Evolutionary conservation across 2,113 vertebrate genomes (phyloP).

Genomic region (Rhinolophus ferrumequinum): DNA sequence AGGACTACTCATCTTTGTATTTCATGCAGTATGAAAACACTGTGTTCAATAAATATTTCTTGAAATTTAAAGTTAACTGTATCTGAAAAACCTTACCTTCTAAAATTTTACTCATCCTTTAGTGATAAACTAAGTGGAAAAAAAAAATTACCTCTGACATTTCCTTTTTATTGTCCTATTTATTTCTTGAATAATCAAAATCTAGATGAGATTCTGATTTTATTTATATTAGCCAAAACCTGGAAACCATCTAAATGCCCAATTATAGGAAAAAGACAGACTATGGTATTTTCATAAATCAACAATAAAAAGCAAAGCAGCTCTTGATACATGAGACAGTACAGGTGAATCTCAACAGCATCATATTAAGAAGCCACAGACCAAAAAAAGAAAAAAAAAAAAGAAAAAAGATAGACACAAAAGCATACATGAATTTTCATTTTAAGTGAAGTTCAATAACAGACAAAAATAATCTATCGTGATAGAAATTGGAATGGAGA

Average conservation of each 20-base stretch:
- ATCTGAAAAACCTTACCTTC: background rate
- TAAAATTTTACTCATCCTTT: conserved; percentile 7
- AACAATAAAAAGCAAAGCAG: background rate
- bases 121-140: background rate
- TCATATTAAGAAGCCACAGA: background rate
- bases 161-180: background rate
- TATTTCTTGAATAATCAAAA: conserved; percentile 38
- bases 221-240: background rate
- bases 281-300: background rate
- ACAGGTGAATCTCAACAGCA: background rate
- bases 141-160: background rate
- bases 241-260: background rate
- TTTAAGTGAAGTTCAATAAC: background rate
- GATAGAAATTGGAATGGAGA: background rate
- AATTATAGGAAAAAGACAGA: background rate
- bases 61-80: background rate
- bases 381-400: no score
- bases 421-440: background rate
- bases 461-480: background rate
- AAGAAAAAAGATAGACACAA: background rate
- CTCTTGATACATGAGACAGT: background rate
- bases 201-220: background rate
- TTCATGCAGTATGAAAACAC: background rate
- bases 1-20: background rate
- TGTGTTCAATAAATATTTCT: background rate